phyloP scores from a whole-genome alignment of 2,888 invertebrate species.

The Erebia aethiops region DNA sequence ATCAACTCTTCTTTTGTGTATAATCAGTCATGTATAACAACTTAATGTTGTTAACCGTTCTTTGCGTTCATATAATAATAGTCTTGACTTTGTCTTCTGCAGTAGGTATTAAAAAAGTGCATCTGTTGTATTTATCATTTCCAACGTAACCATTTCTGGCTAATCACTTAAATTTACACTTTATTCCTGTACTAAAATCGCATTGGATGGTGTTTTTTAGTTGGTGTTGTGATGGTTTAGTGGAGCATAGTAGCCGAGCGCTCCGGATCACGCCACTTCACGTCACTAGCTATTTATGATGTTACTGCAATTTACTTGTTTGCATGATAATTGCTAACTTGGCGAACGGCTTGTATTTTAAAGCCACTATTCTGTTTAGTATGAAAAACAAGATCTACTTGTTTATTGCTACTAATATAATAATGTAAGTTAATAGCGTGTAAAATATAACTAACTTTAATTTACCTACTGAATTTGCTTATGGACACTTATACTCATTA shows the following conservation, averaged over 20 bases:
- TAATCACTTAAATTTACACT: not conserved
- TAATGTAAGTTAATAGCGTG: not conserved
- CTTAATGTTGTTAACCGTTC: not conserved
- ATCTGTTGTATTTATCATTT: conserved; percentile 3
- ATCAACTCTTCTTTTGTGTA: not conserved
- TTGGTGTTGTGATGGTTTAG: conserved; percentile 8
- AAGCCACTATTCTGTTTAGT: conserved; percentile 10
- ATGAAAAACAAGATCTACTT: conserved; percentile 5
- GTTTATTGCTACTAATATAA: not conserved
- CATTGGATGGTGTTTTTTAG: conserved; percentile 13
- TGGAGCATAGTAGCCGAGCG: conserved; percentile 14
- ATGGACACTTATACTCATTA: not conserved
- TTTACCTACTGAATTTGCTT: not conserved
- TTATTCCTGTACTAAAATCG: conserved; percentile 2
- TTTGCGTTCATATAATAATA: conserved; percentile 20
- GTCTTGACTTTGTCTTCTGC: not conserved
- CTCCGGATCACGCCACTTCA: conserved; percentile 33
- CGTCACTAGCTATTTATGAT: conserved; percentile 29
- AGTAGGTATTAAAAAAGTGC: conserved; percentile 13
- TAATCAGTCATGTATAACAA: conserved; percentile 14
- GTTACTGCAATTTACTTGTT: conserved; percentile 25
- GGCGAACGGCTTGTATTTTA: conserved; percentile 16
- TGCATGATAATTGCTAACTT: conserved; percentile 20
- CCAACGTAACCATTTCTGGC: conserved; percentile 12
- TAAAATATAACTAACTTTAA: not conserved